Evolutionary conservation across 2,113 vertebrate genomes (phyloP).

Genomic region (Gymnarchus niloticus): DNA sequence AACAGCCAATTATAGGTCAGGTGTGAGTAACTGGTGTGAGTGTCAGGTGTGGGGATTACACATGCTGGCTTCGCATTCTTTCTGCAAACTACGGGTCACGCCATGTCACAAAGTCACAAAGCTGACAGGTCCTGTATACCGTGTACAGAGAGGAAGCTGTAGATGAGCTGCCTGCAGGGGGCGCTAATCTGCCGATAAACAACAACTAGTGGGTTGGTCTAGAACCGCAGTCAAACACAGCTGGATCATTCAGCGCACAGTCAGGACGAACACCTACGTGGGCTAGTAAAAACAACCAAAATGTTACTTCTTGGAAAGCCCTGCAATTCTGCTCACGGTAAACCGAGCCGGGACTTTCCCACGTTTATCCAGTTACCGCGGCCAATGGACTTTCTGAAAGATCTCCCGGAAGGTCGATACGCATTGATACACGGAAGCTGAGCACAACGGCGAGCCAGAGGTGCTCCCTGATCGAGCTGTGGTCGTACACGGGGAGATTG

Average conservation of each 20-base stretch:
- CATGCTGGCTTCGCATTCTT: not conserved
- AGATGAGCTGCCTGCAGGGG: not conserved
- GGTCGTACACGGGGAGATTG: not conserved
- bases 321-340: not conserved
- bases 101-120: not conserved
- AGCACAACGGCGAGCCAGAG: not conserved
- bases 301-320: not conserved
- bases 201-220: no score
- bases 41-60: not conserved
- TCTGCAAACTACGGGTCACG: not conserved
- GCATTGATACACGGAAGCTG: not conserved
- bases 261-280: not conserved
- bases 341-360: conserved; percentile 3
- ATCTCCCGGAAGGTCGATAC: not conserved
- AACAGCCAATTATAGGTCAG: not conserved
- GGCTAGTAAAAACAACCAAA: not conserved
- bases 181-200: not conserved
- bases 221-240: not conserved
- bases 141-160: not conserved
- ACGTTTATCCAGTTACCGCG: not conserved
- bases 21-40: not conserved
- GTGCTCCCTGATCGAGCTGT: not conserved
- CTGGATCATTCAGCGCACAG: not conserved
- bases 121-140: not conserved
- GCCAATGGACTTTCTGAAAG: not conserved